Conservation (phyloP, 2,113 vertebrate genomes). For the Colistium nudipinnis region DNA sequence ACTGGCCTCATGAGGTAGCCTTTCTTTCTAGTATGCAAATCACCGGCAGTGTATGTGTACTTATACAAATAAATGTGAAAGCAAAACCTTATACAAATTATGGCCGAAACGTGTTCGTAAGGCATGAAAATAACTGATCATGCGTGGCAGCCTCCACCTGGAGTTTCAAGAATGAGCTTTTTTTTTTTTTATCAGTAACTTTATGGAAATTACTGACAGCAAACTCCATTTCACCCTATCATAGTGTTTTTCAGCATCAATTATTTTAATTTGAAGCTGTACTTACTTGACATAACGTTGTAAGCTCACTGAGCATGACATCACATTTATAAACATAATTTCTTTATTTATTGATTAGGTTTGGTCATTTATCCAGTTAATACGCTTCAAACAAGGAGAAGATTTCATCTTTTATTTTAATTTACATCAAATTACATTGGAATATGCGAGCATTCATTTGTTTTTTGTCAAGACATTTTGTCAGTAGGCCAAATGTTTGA, state of each 20-base stretch:
- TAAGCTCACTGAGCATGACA: no score
- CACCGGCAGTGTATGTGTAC: neutral
- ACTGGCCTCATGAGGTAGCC: neutral
- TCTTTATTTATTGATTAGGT: no score
- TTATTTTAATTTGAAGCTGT: no score
- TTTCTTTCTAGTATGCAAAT: constrained; percentile 21
- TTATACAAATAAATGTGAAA: constrained; percentile 15
- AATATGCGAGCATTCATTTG: no score
- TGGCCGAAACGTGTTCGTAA: neutral
- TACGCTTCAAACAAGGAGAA: no score
- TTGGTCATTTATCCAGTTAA: no score
- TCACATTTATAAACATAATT: no score
- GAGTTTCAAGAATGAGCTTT: neutral
- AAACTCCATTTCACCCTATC: neutral
- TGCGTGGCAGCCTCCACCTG: constrained; percentile 36
- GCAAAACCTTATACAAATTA: constrained; percentile 40
- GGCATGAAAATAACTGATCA: constrained; percentile 23
- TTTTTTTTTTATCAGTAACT: neutral
- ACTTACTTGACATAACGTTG: no score
- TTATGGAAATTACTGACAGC: neutral
- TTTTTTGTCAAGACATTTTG: neutral
- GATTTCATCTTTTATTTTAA: no score
- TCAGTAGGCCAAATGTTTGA: neutral
- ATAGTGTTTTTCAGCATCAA: no score
- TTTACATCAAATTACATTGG: no score